phyloP scores from a whole-genome alignment of 1,140 invertebrate genomes.

The Babylonia areolata region DNA sequence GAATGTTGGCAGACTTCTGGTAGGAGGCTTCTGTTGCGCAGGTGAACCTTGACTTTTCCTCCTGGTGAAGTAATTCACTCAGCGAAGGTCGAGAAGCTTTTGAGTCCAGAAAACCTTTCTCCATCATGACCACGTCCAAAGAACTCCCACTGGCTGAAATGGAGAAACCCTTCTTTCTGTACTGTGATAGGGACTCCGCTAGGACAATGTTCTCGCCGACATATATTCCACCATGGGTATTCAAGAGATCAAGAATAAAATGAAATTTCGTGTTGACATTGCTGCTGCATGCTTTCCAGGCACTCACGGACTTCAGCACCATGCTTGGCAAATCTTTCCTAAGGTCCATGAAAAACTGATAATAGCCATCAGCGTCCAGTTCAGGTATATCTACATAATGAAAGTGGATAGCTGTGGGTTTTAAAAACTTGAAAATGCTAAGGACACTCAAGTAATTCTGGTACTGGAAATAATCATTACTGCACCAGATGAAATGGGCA shows the following conservation, averaged over 20 bases:
- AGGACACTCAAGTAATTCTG: slow-evolving; percentile 63
- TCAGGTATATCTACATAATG: slow-evolving; percentile 46
- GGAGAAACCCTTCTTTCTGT: slow-evolving; percentile 16
- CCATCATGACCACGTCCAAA: slow-evolving; percentile 13
- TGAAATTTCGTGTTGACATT: not conserved
- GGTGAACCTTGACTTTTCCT: not conserved
- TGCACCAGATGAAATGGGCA: slow-evolving; percentile 59
- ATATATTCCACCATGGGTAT: slow-evolving; percentile 49
- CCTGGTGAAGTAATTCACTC: not conserved
- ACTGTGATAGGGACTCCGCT: slow-evolving; percentile 1
- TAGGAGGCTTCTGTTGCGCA: not conserved
- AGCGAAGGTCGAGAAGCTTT: not conserved
- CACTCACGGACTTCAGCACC: slow-evolving; percentile 30
- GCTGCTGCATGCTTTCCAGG: slow-evolving; percentile 38
- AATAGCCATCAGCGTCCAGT: slow-evolving; percentile 49
- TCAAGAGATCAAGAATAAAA: slow-evolving; percentile 39
- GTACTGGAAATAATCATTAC: slow-evolving; percentile 57
- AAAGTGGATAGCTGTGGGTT: slow-evolving; percentile 50
- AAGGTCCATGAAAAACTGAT: slow-evolving; percentile 50
- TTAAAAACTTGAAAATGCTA: slow-evolving; percentile 50
- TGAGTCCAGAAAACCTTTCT: slow-evolving; percentile 12
- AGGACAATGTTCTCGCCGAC: slow-evolving; percentile 48
- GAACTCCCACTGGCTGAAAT: not conserved
- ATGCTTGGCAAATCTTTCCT: slow-evolving; percentile 44
- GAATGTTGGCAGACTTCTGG: not conserved